A percentile compares a stretch with the other conserved stretches of the same genome.
phyloP scores from a whole-genome alignment of 2,797 vertebrate species.

The Pterois miles region DNA sequence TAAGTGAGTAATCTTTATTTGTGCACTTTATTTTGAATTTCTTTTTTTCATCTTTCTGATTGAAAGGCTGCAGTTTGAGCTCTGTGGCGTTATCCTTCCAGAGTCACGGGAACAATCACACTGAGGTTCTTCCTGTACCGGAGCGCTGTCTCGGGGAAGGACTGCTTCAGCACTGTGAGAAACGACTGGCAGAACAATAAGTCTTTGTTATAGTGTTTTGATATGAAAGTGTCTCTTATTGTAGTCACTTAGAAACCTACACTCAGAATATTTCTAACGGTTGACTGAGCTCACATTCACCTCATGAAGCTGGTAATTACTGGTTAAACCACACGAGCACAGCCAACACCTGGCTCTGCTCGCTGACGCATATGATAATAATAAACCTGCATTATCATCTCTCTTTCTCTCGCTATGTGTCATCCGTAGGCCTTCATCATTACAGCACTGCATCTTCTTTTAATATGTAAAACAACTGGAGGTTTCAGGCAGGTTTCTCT shows the following conservation, averaged over 20 bases:
- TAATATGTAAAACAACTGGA: not conserved
- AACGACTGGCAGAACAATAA: not conserved
- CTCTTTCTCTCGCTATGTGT: conserved; percentile 8
- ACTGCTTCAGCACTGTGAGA: too few species aligned
- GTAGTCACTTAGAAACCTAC: conserved; percentile 42
- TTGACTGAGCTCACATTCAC: not conserved
- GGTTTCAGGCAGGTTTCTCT: not conserved
- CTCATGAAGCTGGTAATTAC: conserved; percentile 24
- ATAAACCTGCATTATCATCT: not conserved
- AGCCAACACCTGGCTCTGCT: not conserved
- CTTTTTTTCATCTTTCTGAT: not conserved
- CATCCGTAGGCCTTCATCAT: not conserved
- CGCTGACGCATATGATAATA: not conserved
- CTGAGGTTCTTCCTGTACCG: not conserved
- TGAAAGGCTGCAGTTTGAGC: not conserved
- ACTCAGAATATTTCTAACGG: conserved; percentile 24
- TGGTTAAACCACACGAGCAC: conserved; percentile 17
- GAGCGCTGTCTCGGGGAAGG: too few species aligned
- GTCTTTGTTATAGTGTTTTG: not conserved
- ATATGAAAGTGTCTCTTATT: not conserved
- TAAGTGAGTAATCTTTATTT: not conserved
- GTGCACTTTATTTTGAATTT: not conserved
- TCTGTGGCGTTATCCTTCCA: not conserved
- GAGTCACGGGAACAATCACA: not conserved
- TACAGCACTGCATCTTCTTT: not conserved